Evolutionary conservation across 2,113 vertebrate genomes (phyloP), one percentile per base, ranked within the genome.

Genomic region (Gobius niger): DNA sequence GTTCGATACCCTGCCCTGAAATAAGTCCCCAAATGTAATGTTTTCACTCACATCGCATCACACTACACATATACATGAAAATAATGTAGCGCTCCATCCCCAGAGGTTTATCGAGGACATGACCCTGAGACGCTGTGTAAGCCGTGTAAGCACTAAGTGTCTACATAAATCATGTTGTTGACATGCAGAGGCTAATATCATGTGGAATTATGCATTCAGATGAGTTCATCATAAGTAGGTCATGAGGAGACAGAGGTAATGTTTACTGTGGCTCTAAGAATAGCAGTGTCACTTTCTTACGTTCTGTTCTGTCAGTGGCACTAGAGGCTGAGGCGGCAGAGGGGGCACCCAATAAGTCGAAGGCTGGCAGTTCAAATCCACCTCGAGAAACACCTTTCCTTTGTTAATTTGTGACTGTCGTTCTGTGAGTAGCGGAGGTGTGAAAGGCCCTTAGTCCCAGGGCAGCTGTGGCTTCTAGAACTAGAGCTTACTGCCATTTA

Each of bases 401-500:
- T n/a, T n/a, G n/a, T n/a, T n/a, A n/a, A n/a, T n/a, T n/a, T n/a
- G n/a, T n/a, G n/a, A n/a, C n/a, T n/a, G n/a, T n/a, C n/a, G n/a
- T n/a, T n/a, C n/a, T n/a, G n/a, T n/a, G n/a, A n/a, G n/a, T n/a
- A n/a, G n/a, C n/a, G n/a, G n/a, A n/a, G n/a, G n/a, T n/a, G n/a
- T n/a, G n/a, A n/a, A n/a, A n/a, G n/a, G n/a, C n/a, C n/a, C n/a
- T n/a, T n/a, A n/a, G 24, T 24, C 24, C 24, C 24, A 24, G 24
- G 24, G 24, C 24, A 24, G 24, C 24, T 24, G 24, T 24, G 24
- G 24, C 24, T 24, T 24, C 24, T 63, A 65, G 24, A 24, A 24
- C 24, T n/a, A 73, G 63, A 80, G 47, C 62, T 65, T 52, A 59
- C 68, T 66, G 50, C 56, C 24, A 24, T 24, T 24, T 24, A 24